These are phyloP conservation scores for Microtus richardsoni DNA, from an alignment of 2,113 vertebrate species.

Conservation along the genomic window DNA sequence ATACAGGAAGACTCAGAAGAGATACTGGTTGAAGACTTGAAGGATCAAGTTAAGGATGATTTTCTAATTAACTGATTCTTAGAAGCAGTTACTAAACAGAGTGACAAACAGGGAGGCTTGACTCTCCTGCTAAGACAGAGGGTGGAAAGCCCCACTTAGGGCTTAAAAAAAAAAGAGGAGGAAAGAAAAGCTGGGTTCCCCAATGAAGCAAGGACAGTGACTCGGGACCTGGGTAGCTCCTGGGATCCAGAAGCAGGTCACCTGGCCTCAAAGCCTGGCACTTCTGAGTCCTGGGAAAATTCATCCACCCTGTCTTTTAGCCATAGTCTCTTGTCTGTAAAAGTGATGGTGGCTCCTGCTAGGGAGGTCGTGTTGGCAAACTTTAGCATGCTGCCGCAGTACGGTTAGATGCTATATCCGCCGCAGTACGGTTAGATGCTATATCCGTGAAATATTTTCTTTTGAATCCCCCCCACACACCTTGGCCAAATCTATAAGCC, in stretches of 20 bases:
- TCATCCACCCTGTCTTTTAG: background rate
- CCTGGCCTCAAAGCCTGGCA: background rate
- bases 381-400: background rate
- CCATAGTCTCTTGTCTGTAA: background rate
- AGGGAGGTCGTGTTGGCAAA: background rate
- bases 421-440: background rate
- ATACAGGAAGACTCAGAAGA: constrained; percentile 12
- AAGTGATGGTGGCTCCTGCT: background rate
- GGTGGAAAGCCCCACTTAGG: background rate
- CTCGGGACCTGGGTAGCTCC: background rate
- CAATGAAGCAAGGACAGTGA: background rate
- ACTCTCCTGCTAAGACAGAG: background rate
- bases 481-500: background rate
- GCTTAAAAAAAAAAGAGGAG: background rate
- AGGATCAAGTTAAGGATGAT: background rate
- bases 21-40: background rate
- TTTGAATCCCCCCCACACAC: background rate
- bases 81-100: background rate
- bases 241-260: background rate
- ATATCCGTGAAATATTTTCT: background rate
- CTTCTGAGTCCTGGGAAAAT: background rate
- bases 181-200: background rate
- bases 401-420: background rate
- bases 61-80: background rate
- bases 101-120: background rate